Evolutionary conservation across 2,888 invertebrate genomes (phyloP).

Genomic region (Oligia fasciuncula): DNA sequence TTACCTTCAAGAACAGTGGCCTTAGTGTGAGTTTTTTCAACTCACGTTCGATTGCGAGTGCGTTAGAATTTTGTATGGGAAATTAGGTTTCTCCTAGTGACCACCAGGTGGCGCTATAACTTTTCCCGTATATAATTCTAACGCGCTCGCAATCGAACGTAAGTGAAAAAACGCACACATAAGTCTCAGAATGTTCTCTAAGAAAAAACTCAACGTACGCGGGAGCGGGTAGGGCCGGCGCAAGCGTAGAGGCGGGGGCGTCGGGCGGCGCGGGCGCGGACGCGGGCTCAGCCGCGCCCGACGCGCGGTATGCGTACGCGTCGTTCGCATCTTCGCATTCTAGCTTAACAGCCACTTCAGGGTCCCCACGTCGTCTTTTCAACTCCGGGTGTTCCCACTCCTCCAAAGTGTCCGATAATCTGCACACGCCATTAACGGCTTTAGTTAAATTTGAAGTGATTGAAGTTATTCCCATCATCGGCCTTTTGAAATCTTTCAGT

Average conservation of each 20-base stretch:
- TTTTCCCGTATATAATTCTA: too few relatives aligned
- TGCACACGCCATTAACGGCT: slow-evolving; percentile 78
- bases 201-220: slow-evolving; percentile 73
- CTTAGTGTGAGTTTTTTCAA: too few relatives aligned
- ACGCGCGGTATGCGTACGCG: slow-evolving; percentile 92
- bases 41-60: too few relatives aligned
- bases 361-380: slow-evolving; percentile 90
- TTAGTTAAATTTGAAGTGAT: slow-evolving; percentile 57
- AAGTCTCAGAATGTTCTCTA: slow-evolving; percentile 33
- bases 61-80: too few relatives aligned
- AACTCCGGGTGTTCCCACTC: slow-evolving; percentile 87
- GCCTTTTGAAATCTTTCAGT: background rate
- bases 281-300: slow-evolving; percentile 76
- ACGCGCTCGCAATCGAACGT: too few relatives aligned
- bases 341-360: slow-evolving; percentile 92
- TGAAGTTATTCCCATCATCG: slow-evolving; percentile 19
- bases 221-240: slow-evolving; percentile 69
- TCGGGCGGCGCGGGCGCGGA: slow-evolving; percentile 65
- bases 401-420: slow-evolving; percentile 86
- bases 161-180: too few relatives aligned
- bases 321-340: slow-evolving; percentile 93
- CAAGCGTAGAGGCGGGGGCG: slow-evolving; percentile 65
- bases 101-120: too few relatives aligned
- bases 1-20: slow-evolving; percentile 49
- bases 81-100: too few relatives aligned